A percentile compares a stretch with the other conserved stretches of the same genome.
Evolutionary conservation across 1,140 invertebrate genomes (phyloP).

Genomic region (Pararge aegeria): DNA sequence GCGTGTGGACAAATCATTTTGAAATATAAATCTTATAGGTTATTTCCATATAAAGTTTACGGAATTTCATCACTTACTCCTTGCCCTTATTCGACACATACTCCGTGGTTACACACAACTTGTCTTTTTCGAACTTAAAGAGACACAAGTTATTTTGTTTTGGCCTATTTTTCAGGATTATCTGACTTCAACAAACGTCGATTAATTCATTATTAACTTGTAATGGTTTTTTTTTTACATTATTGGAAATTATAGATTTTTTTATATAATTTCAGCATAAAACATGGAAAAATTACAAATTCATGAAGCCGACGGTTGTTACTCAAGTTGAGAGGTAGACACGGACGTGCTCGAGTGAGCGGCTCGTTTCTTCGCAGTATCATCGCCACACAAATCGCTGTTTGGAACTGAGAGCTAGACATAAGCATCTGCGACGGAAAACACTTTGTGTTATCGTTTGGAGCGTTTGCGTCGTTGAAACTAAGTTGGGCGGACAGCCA

Average conservation of each 20-base stretch:
- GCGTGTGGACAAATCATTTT: too few species aligned
- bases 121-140: too few species aligned
- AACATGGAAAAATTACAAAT: background rate
- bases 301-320: background rate
- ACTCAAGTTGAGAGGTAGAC: background rate
- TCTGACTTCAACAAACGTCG: too few species aligned
- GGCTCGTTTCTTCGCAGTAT: background rate
- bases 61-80: too few species aligned
- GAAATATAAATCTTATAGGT: too few species aligned
- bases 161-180: too few species aligned
- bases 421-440: background rate
- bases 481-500: background rate
- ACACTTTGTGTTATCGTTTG: background rate
- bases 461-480: slow-evolving; percentile 2
- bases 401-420: slow-evolving; percentile 4
- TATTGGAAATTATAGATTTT: background rate
- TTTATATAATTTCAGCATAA: background rate
- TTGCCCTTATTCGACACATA: too few species aligned
- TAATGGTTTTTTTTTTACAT: background rate
- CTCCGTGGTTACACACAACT: too few species aligned
- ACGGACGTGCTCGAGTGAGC: slow-evolving; percentile 1
- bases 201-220: too few species aligned
- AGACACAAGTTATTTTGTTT: too few species aligned
- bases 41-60: too few species aligned
- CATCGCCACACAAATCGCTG: background rate